Evolutionary conservation across 1,140 invertebrate species (phyloP).

Genomic region (Drosophila kurseongensis): DNA sequence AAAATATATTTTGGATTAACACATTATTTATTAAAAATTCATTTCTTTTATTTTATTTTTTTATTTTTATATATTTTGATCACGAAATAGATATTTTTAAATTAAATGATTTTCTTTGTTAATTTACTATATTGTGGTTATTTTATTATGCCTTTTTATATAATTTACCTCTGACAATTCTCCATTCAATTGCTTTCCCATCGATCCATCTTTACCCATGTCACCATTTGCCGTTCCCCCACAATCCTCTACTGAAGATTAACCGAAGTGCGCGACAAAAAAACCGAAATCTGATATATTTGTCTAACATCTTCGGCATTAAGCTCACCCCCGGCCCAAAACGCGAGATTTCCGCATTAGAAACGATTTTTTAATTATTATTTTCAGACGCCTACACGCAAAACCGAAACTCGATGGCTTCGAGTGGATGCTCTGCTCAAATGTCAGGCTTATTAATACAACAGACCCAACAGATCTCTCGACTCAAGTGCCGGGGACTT

Average conservation of each 20-base stretch:
- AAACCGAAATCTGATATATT: slow-evolving; percentile 79
- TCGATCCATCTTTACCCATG: slow-evolving; percentile 45
- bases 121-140: no score
- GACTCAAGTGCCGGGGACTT: slow-evolving; percentile 9
- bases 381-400: slow-evolving; percentile 74
- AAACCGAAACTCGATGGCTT: slow-evolving; percentile 27
- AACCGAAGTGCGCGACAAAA: slow-evolving; percentile 41
- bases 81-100: background rate
- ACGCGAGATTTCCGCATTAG: slow-evolving; percentile 75
- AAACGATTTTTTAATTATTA: slow-evolving; percentile 79
- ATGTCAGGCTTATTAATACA: slow-evolving; percentile 79
- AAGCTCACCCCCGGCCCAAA: slow-evolving; percentile 47
- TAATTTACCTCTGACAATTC: background rate
- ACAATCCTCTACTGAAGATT: slow-evolving; percentile 19
- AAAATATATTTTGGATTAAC: no score
- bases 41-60: no score
- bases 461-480: slow-evolving; percentile 36
- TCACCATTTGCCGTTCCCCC: slow-evolving; percentile 29
- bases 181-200: slow-evolving; percentile 30
- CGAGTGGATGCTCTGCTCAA: slow-evolving; percentile 63
- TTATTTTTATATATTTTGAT: no score
- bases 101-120: background rate
- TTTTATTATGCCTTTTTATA: background rate
- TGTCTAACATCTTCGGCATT: slow-evolving; percentile 78
- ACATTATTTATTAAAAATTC: no score